Conservation (phyloP, 1,140 invertebrate genomes). For the Episyrphus balteatus region DNA sequence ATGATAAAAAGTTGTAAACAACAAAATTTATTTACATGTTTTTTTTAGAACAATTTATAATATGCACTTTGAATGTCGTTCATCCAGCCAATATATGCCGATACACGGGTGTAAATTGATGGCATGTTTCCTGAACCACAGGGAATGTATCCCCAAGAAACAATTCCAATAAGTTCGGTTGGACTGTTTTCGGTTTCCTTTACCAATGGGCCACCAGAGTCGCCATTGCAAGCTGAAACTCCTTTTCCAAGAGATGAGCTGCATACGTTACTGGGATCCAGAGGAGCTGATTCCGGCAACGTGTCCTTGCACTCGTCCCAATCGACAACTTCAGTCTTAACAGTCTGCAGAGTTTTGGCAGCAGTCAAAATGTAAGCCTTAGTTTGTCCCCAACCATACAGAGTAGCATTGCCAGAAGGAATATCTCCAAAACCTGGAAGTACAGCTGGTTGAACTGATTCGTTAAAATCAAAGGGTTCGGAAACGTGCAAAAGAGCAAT, state of each 20-base stretch:
- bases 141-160: slow-evolving; percentile 64
- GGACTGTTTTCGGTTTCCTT: slow-evolving; percentile 23
- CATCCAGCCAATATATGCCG: slow-evolving; percentile 41
- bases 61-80: slow-evolving; percentile 15
- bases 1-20: too few relatives aligned
- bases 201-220: slow-evolving; percentile 54
- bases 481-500: slow-evolving; percentile 49
- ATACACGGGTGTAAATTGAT: slow-evolving; percentile 58
- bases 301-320: slow-evolving; percentile 12
- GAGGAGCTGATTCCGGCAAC: slow-evolving; percentile 21
- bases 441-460: slow-evolving; percentile 39
- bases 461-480: slow-evolving; percentile 41
- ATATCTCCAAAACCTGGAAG: slow-evolving; percentile 37
- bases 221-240: slow-evolving; percentile 50
- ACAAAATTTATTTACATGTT: neutral
- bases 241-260: slow-evolving; percentile 47
- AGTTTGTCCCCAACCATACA: slow-evolving; percentile 43
- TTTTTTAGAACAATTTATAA: slow-evolving; percentile 20
- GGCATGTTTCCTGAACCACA: slow-evolving; percentile 51
- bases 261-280: slow-evolving; percentile 44
- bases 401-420: slow-evolving; percentile 32
- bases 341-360: slow-evolving; percentile 34
- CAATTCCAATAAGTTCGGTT: slow-evolving; percentile 48
- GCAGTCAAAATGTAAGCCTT: slow-evolving; percentile 13
- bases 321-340: slow-evolving; percentile 33